Base-by-base conservation (phyloP, 2,888 invertebrate genomes). In the Shargacucullia verbasci region DNA sequence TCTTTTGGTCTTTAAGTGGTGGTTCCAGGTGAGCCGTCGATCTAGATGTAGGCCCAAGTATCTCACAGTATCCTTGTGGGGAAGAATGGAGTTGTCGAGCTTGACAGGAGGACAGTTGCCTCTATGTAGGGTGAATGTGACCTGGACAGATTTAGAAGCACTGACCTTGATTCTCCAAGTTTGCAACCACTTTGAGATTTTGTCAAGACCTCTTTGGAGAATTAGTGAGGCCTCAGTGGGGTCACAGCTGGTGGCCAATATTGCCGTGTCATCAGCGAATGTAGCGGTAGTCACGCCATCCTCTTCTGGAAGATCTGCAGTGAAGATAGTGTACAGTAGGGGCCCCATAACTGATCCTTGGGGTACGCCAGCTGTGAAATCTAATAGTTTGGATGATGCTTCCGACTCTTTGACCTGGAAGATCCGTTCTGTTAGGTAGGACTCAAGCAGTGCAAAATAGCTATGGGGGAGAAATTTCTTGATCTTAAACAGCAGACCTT, bases 241-340 rank as follows among this genome's bases (percentile, higher is more conserved):
- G 20, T 33, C 9, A 11, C n/a, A 33, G 2, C 15, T 12, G 9
- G 11, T 14, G 6, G 44, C 15, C 1, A 44, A 15, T 3, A 44
- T 7, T 6, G 44, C 44, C 15, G 34, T 44, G n/a, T 44, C 34
- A n/a, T 44, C 44, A 15, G 44, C 44, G n/a, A 33, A 44, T 2
- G 34, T 44, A 11, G 44, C 44, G 10, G 25, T 34, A 3, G 34
- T 20, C 4, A 44, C 15, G 11, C 15, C 15, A 8, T 31, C 1
- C 7, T 6, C 3, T 11, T 8, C 5, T 8, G 33, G 44, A n/a
- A 44, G n/a, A 3, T 44, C 44, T 15, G 44, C 11, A 0, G 44
- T 44, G 7, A 8, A 44, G 7, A 44, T 34, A 10, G 15, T 44
- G 12, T 44, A 44, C 0, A 44, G 33, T 1, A 44, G 15, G 9